phyloP scores from a whole-genome alignment of 2,113 vertebrate species.

The Chlorocebus sabaeus region DNA sequence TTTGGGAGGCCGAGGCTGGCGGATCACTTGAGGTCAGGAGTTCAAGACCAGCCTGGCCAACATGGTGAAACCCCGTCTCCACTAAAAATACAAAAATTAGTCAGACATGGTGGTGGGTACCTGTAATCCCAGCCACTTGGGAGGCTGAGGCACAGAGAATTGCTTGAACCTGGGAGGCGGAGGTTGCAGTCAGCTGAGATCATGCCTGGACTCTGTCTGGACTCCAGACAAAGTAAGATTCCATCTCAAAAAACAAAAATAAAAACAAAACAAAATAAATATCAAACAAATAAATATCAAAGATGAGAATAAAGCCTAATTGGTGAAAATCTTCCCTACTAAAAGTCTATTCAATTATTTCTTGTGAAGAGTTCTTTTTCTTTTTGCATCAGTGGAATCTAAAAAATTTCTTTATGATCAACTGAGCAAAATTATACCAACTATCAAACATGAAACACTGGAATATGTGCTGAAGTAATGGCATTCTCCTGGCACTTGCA shows the following conservation, averaged over 20 bases:
- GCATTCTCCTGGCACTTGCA: background rate
- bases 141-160: too few species aligned
- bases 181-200: too few species aligned
- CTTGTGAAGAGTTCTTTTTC: background rate
- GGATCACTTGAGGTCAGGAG: too few species aligned
- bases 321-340: background rate
- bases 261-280: background rate
- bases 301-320: slow-evolving; percentile 3
- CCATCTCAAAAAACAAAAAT: too few species aligned
- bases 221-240: too few species aligned
- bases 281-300: background rate
- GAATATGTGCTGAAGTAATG: background rate
- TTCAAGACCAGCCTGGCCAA: too few species aligned
- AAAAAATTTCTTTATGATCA: background rate
- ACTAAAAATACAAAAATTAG: too few species aligned
- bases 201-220: too few species aligned
- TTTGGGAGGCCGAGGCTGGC: too few species aligned
- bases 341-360: background rate
- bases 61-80: too few species aligned
- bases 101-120: fast-evolving
- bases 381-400: background rate
- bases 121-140: too few species aligned
- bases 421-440: background rate
- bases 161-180: too few species aligned
- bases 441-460: background rate